Evolutionary conservation across 2,888 invertebrate genomes (phyloP), one percentile per base, ranked within the genome.

Genomic region (Mythimna lalbum): DNA sequence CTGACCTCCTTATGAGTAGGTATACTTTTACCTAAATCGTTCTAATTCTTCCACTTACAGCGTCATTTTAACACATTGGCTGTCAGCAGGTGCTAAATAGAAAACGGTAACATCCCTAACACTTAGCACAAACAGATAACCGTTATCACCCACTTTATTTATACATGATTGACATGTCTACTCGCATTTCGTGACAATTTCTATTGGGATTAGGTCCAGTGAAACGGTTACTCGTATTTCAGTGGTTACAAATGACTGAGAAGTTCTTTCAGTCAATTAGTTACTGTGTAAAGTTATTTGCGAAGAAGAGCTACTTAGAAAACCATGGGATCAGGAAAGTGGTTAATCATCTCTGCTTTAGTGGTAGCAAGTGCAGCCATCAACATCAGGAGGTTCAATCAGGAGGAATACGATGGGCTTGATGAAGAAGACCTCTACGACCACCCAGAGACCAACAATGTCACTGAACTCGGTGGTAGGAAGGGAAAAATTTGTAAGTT

Each of bases 111-210:
- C 90, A 91, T 79, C 90, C 91, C 86, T 93, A 93, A 95, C 91
- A 85, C 67, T 85, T 93, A 90, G 67, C 86, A 88, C 92, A 94
- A 94, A 95, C 88, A 94, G 43, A 79, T 65, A 67, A 94, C 95
- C 95, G 95, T 95, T 95, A 95, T 86, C 81, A 87, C 89, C 90
- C 78, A 94, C 90, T 88, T 93, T 94, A 95, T 94, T 93, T 90
- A 94, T 89, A 89, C 81, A 87, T 84, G 88, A 84, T 85, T 81
- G 83, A 77, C 87, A 89, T 73, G 68, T 73, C 62, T 73, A 79
- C 86, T 85, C 89, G 87, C 92, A 95, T 94, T 94, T 92, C 80
- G 71, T 85, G 75, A 79, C 82, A 70, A 76, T 76, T 80, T 70
- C 72, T 78, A 78, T 81, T 76, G 75, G 80, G 69, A 82, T 78